phyloP scores from a whole-genome alignment of 2,113 vertebrate species.

The Probosciger aterrimus region DNA sequence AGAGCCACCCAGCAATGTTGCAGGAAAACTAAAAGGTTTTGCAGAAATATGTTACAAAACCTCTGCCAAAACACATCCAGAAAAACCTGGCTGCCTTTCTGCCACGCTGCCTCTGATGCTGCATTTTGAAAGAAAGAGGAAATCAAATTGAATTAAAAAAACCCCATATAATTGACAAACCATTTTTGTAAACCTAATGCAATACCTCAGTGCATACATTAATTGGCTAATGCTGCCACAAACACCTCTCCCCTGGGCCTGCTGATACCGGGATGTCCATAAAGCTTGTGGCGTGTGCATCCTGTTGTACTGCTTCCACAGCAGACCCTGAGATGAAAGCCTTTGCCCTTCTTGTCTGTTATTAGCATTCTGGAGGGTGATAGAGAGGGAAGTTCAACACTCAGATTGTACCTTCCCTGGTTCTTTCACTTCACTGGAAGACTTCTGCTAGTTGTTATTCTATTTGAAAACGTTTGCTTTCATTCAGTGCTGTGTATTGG shows the following conservation, averaged over 20 bases:
- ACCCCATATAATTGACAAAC: not conserved
- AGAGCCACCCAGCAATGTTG: not conserved
- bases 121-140: not conserved
- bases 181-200: not conserved
- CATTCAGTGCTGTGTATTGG: not conserved
- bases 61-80: not conserved
- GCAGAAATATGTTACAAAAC: not conserved
- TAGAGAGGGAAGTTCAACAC: not conserved
- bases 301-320: fast-evolving
- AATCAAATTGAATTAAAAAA: not conserved
- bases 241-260: not conserved
- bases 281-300: not conserved
- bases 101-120: not conserved
- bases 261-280: not conserved
- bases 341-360: not conserved
- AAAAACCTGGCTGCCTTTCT: not conserved
- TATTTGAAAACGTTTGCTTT: not conserved
- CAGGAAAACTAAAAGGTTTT: not conserved
- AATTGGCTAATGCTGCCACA: not conserved
- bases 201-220: not conserved
- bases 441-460: not conserved
- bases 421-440: not conserved
- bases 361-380: not conserved
- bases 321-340: not conserved
- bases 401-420: fast-evolving